Evolutionary conservation across 2,113 vertebrate species (phyloP), one percentile per base, ranked within the genome.

Genomic region (Aegithalos caudatus): DNA sequence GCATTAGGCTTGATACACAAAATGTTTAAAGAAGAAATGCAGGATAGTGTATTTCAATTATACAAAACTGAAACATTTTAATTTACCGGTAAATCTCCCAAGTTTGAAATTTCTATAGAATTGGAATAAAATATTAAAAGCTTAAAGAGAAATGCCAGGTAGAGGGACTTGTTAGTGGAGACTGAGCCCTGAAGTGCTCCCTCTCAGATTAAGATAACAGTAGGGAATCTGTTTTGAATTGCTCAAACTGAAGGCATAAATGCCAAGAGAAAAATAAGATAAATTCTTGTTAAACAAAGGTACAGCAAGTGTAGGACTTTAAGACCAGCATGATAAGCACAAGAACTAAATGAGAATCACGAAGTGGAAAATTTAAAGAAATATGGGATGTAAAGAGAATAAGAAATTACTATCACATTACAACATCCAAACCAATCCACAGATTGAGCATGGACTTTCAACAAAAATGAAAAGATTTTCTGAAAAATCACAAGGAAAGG

Each of bases 121-220:
- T 3, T 71, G 22, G 35, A 85, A 12, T 38, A 27, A 91, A 95
- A 92, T 69, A 77, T 89, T 79, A 88, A 96, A 93, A 33, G 10
- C 40, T 92, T 16, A 73, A 88, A 72, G 35, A 90, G 45, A 76
- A 79, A 58, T 53, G 37, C 18, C 70, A 31, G 50, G 23, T 25
- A 82, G 48, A 61, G 35, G 37, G 58, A 78, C 40, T 87, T 67
- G 40, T 72, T 90, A 91, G 73, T n/a, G 28, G 19, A 95, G 37
- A 84, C 21, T 10, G 27, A 89, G 23, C 23, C 35, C 64, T 92
- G 42, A 12, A 88, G 70, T 81, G 48, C 15, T 97, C 53, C 50
- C 71, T 95, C 57, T 84, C 81, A 95, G 81, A 94, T 92, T 92
- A 92, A 97, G 82, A 86, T 77, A 93, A 44, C 31, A 48, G 35